phyloP scores from a whole-genome alignment of 2,797 vertebrate genomes.

The Tiaroga cobitis region DNA sequence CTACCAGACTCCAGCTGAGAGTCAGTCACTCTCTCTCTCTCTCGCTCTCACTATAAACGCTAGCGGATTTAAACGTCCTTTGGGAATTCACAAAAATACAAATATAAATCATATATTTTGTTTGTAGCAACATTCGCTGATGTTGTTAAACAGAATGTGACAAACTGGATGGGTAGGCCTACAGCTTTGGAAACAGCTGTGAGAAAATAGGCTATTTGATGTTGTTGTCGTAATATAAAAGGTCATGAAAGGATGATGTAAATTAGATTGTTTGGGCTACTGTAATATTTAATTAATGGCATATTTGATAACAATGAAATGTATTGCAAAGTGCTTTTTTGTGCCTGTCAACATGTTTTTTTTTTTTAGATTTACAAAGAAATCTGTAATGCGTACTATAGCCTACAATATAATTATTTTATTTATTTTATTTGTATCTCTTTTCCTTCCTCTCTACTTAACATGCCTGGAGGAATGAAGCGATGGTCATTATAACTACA shows the following conservation, averaged over 20 bases:
- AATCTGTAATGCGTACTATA: background rate
- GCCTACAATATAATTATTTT: background rate
- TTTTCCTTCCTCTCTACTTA: background rate
- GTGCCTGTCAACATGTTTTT: background rate
- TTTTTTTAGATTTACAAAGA: background rate
- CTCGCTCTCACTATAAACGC: slow-evolving; percentile 9
- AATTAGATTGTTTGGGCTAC: background rate
- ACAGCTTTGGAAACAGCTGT: slow-evolving; percentile 20
- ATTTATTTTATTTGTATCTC: background rate
- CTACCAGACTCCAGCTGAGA: slow-evolving; percentile 45
- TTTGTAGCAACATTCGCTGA: background rate
- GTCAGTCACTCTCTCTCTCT: slow-evolving; percentile 3
- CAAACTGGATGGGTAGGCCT: background rate
- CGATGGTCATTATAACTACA: background rate
- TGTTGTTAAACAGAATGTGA: background rate
- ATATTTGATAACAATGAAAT: background rate
- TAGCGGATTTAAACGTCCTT: slow-evolving; percentile 4
- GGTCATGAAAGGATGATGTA: background rate
- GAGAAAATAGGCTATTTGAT: slow-evolving; percentile 4
- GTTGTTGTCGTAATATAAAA: background rate
- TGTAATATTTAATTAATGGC: background rate
- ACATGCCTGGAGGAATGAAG: background rate
- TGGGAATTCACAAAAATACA: background rate
- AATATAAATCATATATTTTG: background rate
- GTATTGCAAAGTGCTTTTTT: background rate